Evolutionary conservation across 2,888 invertebrate genomes (phyloP).

Genomic region (Ophioninae sp.): DNA sequence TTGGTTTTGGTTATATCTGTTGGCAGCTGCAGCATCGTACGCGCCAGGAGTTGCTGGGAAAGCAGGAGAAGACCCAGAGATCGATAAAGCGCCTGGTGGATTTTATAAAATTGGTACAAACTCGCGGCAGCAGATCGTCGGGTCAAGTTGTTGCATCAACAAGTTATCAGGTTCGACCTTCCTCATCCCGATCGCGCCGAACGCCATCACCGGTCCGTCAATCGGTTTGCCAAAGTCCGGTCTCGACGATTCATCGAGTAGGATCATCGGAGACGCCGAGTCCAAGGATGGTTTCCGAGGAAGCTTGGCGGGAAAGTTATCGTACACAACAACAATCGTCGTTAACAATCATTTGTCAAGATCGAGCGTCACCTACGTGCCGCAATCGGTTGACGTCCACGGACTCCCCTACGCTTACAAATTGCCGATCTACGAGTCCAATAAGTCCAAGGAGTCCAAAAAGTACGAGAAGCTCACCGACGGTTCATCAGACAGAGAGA

Average conservation of each 20-base stretch:
- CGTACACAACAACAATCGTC: conserved; percentile 66
- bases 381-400: conserved; percentile 67
- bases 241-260: conserved; percentile 36
- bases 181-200: conserved; percentile 77
- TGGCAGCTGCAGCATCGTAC: conserved; percentile 76
- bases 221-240: conserved; percentile 35
- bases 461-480: conserved; percentile 64
- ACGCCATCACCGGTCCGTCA: conserved; percentile 66
- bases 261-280: conserved; percentile 46
- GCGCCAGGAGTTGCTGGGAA: conserved; percentile 77
- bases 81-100: conserved; percentile 79
- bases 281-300: background rate
- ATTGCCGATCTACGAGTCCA: conserved; percentile 54
- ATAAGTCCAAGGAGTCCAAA: conserved; percentile 49
- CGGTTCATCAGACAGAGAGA: conserved; percentile 44
- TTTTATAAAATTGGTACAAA: conserved; percentile 78
- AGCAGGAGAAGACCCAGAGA: conserved; percentile 79
- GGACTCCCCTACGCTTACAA: conserved; percentile 11
- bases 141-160: conserved; percentile 71
- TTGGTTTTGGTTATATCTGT: background rate
- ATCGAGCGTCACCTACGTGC: conserved; percentile 69
- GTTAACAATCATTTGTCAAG: conserved; percentile 71
- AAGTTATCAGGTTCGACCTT: conserved; percentile 77
- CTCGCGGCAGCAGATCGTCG: conserved; percentile 66
- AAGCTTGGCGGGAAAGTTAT: conserved; percentile 33